Base-by-base conservation (phyloP, 2,113 vertebrate genomes). In the Equus przewalskii region DNA sequence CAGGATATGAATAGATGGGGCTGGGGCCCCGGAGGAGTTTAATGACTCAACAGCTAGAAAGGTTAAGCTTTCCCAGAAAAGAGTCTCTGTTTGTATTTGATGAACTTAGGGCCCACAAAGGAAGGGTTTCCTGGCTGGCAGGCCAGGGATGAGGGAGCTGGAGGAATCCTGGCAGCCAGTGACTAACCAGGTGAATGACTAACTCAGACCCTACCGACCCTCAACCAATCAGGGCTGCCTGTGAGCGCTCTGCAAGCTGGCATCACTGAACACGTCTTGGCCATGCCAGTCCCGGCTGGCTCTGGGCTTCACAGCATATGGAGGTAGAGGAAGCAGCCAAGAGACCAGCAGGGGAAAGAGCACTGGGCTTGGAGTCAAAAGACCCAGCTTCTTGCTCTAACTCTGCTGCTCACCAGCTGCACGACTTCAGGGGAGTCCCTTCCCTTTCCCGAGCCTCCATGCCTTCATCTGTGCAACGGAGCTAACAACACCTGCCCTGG, bases 141-240 rank as follows among this genome's bases (percentile, higher is more conserved):
- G 82, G 54, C 83, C 28, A 69, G 85, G 64, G 41, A 86, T 44
- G 85, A 87, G 73, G 93, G 89, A 87, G 86, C 72, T 7, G 67
- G 91, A 94, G 92, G 84, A 80, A 93, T 72, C 89, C 73, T 58
- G 54, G 41, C 46, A 41, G 79, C 36, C 62, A 36, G 88, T 28
- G 96, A 98, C 96, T 97, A 98, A 97, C 91, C 87, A 94, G 94
- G 97, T 96, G 94, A 97, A 78, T 97, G 97, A 97, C 98, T 97
- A 97, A 96, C 54, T 64, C 49, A 26, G 80, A 84, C 92, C 91
- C 87, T 76, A 67, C 83, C 16, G 79, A 95, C 97, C 96, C 70
- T 64, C 92, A 28, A 33, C 97, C 96, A 94, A 85, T 94, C 96
- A 82, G 81, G 91, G 80, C 89, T 70, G 41, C 81, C 82, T 4